phyloP scores from a whole-genome alignment of 2,797 vertebrate species.

The Scarus forsteni region DNA sequence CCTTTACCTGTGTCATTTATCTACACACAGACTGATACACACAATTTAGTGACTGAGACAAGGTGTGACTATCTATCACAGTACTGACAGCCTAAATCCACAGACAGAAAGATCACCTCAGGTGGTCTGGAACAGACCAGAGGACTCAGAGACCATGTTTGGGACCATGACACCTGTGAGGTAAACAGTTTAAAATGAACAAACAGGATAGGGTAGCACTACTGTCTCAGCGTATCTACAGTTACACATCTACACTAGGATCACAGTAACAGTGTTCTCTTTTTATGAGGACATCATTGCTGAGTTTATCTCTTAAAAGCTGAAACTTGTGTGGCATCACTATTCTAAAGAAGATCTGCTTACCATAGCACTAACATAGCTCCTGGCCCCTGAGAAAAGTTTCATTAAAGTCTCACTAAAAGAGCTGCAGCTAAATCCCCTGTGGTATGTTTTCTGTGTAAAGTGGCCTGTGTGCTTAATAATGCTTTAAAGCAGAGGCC shows the following conservation, averaged over 20 bases:
- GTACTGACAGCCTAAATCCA: conserved; percentile 51
- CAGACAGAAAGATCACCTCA: conserved; percentile 79
- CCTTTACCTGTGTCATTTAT: conserved; percentile 1
- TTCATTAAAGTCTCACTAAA: conserved; percentile 80
- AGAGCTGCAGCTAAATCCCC: conserved; percentile 67
- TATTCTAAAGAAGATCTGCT: conserved; percentile 55
- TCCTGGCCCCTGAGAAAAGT: conserved; percentile 61
- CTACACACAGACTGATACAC: conserved; percentile 39
- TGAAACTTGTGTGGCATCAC: conserved; percentile 52
- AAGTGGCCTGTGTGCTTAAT: conserved; percentile 52
- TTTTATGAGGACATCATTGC: conserved; percentile 9
- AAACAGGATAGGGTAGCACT: conserved; percentile 31
- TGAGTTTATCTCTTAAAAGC: conserved; percentile 33
- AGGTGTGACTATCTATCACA: conserved; percentile 46
- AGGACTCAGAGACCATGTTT: conserved; percentile 83
- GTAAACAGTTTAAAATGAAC: conserved; percentile 68
- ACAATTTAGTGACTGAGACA: conserved; percentile 18
- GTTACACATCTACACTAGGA: neutral
- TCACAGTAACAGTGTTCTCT: conserved; percentile 23
- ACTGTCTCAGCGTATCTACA: conserved; percentile 22
- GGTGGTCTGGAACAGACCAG: conserved; percentile 85
- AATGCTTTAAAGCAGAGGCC: conserved; percentile 44
- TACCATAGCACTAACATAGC: conserved; percentile 53
- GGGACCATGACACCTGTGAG: conserved; percentile 85
- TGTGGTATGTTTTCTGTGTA: conserved; percentile 66